Evolutionary conservation across 2,888 invertebrate species (phyloP).

Genomic region (Bembecia ichneumoniformis): DNA sequence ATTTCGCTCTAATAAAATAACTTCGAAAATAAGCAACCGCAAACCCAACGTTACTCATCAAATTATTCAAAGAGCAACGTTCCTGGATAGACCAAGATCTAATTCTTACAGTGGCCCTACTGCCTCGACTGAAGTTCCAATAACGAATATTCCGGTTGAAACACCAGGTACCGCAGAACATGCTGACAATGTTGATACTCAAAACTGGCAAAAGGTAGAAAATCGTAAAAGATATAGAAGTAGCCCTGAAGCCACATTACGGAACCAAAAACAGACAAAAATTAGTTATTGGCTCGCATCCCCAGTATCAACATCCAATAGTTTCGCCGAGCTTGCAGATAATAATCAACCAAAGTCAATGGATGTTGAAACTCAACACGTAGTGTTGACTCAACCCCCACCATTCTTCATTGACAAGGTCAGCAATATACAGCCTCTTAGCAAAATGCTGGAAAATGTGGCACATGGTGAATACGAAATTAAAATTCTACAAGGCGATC

Average conservation of each 20-base stretch:
- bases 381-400: slow-evolving; percentile 4
- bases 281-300: slow-evolving; percentile 7
- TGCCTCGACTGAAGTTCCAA: too few relatives aligned
- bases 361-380: background rate
- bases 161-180: too few relatives aligned
- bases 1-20: background rate
- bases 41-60: background rate
- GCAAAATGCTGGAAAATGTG: slow-evolving; percentile 6
- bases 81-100: too few relatives aligned
- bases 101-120: too few relatives aligned
- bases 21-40: background rate
- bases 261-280: too few relatives aligned
- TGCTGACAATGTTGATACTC: too few relatives aligned
- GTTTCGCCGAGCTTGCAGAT: slow-evolving; percentile 1
- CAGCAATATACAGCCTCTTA: slow-evolving; percentile 10
- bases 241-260: too few relatives aligned
- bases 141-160: too few relatives aligned
- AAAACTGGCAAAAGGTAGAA: too few relatives aligned
- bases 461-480: slow-evolving; percentile 6
- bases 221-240: too few relatives aligned
- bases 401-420: slow-evolving; percentile 10
- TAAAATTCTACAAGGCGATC: slow-evolving; percentile 5
- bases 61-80: background rate
- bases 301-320: slow-evolving; percentile 2
- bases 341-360: background rate